These are phyloP conservation scores for Myotis brandtii DNA, from an alignment of 2,113 vertebrate genomes.

Conservation along the genomic window DNA sequence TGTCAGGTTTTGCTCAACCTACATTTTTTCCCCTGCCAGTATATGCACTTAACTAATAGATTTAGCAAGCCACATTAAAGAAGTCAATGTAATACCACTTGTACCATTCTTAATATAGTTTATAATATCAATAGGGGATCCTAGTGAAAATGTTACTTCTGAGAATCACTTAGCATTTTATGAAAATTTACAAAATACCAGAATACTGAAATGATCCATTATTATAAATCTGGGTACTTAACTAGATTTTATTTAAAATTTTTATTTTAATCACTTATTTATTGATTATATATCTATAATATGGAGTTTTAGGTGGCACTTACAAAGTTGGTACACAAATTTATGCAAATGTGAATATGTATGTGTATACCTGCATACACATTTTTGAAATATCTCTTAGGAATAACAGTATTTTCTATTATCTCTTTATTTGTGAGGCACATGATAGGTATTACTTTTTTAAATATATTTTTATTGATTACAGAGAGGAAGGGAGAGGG, in stretches of 20 bases:
- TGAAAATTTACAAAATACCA: not conserved
- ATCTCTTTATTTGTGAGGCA: not conserved
- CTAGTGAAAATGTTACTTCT: not conserved
- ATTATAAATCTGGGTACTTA: not conserved
- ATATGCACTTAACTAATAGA: not conserved
- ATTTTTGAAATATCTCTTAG: not conserved
- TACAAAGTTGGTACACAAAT: not conserved
- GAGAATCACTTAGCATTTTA: not conserved
- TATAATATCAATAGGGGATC: not conserved
- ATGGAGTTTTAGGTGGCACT: not conserved
- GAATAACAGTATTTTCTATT: not conserved
- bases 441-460: not conserved
- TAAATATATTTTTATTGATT: too few species aligned
- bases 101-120: not conserved
- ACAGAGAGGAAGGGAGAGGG: too few species aligned
- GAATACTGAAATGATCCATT: not conserved
- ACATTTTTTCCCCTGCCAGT: not conserved
- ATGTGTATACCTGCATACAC: rapidly evolving
- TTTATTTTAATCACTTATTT: not conserved
- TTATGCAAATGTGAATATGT: not conserved
- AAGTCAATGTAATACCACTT: not conserved
- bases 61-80: not conserved
- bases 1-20: not conserved
- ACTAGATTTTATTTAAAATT: not conserved
- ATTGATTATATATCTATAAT: not conserved